Evolutionary conservation across 37 sponge, comb jelly and placozoan species (phyloP).

Genomic region (Ianthella basta): DNA sequence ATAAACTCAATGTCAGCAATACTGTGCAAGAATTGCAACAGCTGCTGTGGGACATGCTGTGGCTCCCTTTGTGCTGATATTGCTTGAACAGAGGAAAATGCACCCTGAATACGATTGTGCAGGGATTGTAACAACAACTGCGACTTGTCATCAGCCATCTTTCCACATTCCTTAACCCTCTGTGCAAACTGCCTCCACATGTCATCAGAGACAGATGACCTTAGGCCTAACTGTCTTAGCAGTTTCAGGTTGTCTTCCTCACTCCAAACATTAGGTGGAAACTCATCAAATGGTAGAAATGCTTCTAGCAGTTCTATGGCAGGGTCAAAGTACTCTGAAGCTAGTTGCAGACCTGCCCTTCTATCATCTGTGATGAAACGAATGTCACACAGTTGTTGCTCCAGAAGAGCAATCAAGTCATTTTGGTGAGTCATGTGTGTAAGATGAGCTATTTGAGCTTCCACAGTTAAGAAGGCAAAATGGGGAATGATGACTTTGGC

Average conservation of each 20-base stretch:
- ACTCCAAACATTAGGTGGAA: slow-evolving; percentile 35
- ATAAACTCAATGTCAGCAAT: slow-evolving; percentile 20
- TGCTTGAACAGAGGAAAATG: too few species aligned
- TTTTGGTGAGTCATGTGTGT: not conserved
- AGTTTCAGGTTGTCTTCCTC: not conserved
- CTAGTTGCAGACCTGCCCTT: not conserved
- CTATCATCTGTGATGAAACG: slow-evolving; percentile 31
- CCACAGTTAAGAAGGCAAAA: not conserved
- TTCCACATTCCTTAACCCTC: not conserved
- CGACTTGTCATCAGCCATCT: not conserved
- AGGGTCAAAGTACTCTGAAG: slow-evolving; percentile 55
- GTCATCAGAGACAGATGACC: not conserved
- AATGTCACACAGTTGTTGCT: not conserved
- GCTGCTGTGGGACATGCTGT: too few species aligned
- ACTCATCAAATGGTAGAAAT: slow-evolving; percentile 11
- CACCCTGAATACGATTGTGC: not conserved
- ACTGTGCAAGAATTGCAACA: not conserved
- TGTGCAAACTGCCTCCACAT: slow-evolving; percentile 10
- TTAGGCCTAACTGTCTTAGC: slow-evolving; percentile 1
- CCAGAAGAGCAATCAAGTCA: not conserved
- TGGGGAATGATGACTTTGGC: not conserved
- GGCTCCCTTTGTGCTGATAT: too few species aligned
- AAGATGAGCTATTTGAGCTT: slow-evolving; percentile 12
- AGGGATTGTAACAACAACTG: not conserved
- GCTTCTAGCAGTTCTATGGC: slow-evolving; percentile 6